phyloP scores from a whole-genome alignment of 1,140 invertebrate species.

The Zaprionus lachaisei region DNA sequence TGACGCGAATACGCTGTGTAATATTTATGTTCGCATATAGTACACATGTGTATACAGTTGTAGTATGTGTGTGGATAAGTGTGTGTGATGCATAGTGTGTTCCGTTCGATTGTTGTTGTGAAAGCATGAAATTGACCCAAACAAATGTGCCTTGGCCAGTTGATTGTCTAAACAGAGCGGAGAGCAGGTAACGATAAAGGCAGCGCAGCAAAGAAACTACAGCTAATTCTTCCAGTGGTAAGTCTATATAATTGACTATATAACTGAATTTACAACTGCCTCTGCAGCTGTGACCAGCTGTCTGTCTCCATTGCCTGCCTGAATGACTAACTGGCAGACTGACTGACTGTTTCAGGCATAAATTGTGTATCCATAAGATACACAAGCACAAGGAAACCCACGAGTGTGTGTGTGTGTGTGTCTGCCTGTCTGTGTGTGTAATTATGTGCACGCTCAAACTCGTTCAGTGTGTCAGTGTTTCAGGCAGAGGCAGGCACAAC shows the following conservation, averaged over 20 bases:
- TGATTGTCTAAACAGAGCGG: constrained; percentile 24
- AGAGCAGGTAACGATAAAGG: background rate
- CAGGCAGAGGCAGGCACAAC: constrained; percentile 44
- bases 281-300: background rate
- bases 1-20: background rate
- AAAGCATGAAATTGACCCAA: constrained; percentile 36
- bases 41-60: background rate
- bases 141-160: constrained; percentile 41
- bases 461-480: constrained; percentile 81
- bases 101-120: constrained; percentile 15
- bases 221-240: constrained; percentile 56
- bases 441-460: constrained; percentile 51
- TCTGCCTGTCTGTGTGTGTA: constrained; percentile 29
- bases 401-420: constrained; percentile 25
- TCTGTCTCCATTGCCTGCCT: background rate
- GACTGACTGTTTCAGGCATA: constrained; percentile 61
- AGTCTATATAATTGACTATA: constrained; percentile 32
- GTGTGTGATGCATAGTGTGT: background rate
- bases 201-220: constrained; percentile 12
- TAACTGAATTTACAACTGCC: background rate
- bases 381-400: constrained; percentile 38
- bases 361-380: constrained; percentile 81
- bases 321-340: constrained; percentile 30
- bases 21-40: background rate
- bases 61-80: constrained; percentile 21